Conservation (phyloP, 2,113 vertebrate species). For the Hucho hucho region DNA sequence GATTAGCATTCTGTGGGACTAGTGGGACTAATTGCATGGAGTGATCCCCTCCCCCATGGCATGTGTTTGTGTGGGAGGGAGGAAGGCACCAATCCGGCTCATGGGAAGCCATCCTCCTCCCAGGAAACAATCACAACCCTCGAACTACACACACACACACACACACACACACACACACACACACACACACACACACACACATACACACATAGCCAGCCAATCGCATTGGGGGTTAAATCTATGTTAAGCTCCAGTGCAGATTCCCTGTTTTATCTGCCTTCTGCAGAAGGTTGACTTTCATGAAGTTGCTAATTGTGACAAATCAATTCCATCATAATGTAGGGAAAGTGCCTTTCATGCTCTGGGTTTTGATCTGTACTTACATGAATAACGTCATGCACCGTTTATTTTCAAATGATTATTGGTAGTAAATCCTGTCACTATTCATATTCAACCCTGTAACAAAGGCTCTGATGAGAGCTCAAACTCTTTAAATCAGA, state of each 20-base stretch:
- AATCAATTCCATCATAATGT: constrained; percentile 48
- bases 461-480: too few species aligned
- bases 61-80: constrained; percentile 5
- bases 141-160: not conserved
- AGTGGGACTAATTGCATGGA: constrained; percentile 48
- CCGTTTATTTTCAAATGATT: not conserved
- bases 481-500: too few species aligned
- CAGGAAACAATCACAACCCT: constrained; percentile 37
- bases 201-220: not conserved
- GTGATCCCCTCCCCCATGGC: constrained; percentile 8
- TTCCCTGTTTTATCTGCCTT: constrained; percentile 58
- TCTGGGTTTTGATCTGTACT: constrained; percentile 36
- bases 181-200: too few species aligned
- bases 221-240: constrained; percentile 33
- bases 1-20: constrained; percentile 54
- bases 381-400: constrained; percentile 37
- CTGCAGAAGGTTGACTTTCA: constrained; percentile 57
- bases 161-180: too few species aligned
- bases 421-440: not conserved
- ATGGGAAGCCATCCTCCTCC: too few species aligned
- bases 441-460: not conserved
- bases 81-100: constrained; percentile 34
- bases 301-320: constrained; percentile 54
- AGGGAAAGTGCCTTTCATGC: constrained; percentile 39
- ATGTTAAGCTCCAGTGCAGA: constrained; percentile 48